Evolutionary conservation across 2,797 vertebrate species (phyloP).

Genomic region (Erpetoichthys calabaricus): DNA sequence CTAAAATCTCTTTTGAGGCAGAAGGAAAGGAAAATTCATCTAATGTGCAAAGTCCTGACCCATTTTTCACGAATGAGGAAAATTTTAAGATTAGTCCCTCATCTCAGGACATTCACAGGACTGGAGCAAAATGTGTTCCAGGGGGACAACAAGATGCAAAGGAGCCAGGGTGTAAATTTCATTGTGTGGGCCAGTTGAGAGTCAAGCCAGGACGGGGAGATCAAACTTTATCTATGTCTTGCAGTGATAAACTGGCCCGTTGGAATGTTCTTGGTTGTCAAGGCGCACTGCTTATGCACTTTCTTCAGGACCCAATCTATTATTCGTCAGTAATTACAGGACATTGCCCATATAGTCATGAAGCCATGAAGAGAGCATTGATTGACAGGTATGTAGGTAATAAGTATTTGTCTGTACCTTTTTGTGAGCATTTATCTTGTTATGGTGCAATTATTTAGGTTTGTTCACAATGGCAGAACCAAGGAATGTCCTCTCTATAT

Average conservation of each 20-base stretch:
- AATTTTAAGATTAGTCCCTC: no score
- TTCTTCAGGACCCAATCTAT: conserved; percentile 70
- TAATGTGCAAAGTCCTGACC: background rate
- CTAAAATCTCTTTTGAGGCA: background rate
- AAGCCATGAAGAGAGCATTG: conserved; percentile 67
- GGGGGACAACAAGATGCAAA: conserved; percentile 50
- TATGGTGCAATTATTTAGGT: background rate
- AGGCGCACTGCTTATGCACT: conserved; percentile 80
- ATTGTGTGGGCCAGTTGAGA: conserved; percentile 61
- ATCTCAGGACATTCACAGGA: conserved; percentile 59
- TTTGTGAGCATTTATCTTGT: background rate
- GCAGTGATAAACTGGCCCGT: conserved; percentile 85
- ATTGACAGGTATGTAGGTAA: conserved; percentile 42
- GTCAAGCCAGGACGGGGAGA: conserved; percentile 85
- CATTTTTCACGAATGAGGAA: conserved; percentile 1
- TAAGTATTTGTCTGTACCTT: background rate
- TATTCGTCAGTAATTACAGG: conserved; percentile 67
- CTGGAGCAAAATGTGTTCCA: conserved; percentile 80
- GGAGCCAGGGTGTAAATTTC: conserved; percentile 54
- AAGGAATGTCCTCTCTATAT: no score
- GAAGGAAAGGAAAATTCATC: background rate
- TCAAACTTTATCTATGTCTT: conserved; percentile 76
- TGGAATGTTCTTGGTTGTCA: conserved; percentile 85
- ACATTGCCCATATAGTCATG: conserved; percentile 62
- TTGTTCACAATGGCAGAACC: background rate